Base-by-base conservation (phyloP, 2,888 invertebrate species). In the Hirudinaria manillensis region DNA sequence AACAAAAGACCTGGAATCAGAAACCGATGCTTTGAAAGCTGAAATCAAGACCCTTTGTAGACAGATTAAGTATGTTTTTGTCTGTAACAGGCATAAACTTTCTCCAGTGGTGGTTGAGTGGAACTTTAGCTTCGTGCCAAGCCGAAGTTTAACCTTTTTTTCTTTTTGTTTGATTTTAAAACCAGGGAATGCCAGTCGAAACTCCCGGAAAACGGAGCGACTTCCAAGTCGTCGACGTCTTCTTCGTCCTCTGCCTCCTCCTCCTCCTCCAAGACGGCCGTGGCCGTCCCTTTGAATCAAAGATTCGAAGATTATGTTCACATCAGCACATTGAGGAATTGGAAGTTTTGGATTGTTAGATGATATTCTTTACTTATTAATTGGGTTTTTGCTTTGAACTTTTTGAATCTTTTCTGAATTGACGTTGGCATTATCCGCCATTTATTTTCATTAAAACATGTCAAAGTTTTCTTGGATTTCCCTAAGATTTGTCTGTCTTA, bases 331-430 rank as follows among this genome's bases (percentile, higher is more conserved):
- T 77, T 78, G 72, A 77, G 78, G 32, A 81, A 81, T 77, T 82
- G 81, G 81, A 83, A 82, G 72, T 83, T 83, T 76, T 83, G 80
- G 80, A 79, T 82, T 56, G 83, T 82, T 81, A 82, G 81, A 81
- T 81, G 80, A 76, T 24, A 34, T 61, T 45, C 45, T 45, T 10
- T 45, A 45, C 3, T n/a, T n/a, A n/a, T n/a, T n/a, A n/a, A n/a
- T 45, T 45, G 10, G 10, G 45, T 45, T 7, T 16, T 45, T 45
- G 36, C 16, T 45, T 45, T 16, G 45, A 45, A 45, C 10, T 45
- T 45, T 2, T 1, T 1, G 45, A 45, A 45, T 10, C 13, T 45
- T 45, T 45, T 45, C 45, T 45, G 45, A 1, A 45, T 45, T 45
- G n/a, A n/a, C n/a, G n/a, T n/a, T n/a, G n/a, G n/a, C n/a, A n/a